Base-by-base conservation (phyloP, 1,140 invertebrate genomes). In the Teleopsis dalmanni region DNA sequence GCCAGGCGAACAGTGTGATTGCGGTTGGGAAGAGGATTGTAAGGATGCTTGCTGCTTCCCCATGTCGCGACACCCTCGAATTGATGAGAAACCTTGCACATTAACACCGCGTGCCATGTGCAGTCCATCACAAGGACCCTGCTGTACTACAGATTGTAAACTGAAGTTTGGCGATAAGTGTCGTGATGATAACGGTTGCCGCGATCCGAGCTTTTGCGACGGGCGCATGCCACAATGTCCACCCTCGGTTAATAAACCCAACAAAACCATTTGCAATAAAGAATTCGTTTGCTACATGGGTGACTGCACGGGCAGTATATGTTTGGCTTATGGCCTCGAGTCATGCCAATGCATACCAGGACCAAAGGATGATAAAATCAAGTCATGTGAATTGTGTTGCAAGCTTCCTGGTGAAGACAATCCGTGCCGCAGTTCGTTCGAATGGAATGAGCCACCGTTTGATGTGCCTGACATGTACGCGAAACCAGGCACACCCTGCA, bases 1-100 rank as follows among this genome's bases (percentile, higher is more conserved):
- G 70, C 83, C 84, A 16, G 93, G 87, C 4, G 95, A 99, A 73
- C 85, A 98, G 65, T 99, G 95, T 71, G 96, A 99, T 73, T 99
- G 95, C 73, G 96, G 96, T 21, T 99, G 94, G 88, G 90, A 93
- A 59, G 87, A 91, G 62, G 89, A 92, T 62, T 98, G 95, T 71
- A 83, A 86, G 46, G 91, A 97, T 61, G 78, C 81, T 14, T 99
- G 96, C 66, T 99, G 96, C 68, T 87, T 87, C 61, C 93, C 94
- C 16, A 91, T 93, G 76, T 79, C 86, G 33, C 80, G 82, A 37
- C 83, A 88, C 55, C 83, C 86, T 4, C 56, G 63, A 1, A 76
- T 80, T 0, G 82, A 85, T 48, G 87, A 92, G 65, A 83, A 81
- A 11, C 90, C 90, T 0, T 94, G 90, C 65, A 84, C 80, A n/a